phyloP scores from a whole-genome alignment of 2,888 invertebrate species.

The Sepioteuthis lessoniana region DNA sequence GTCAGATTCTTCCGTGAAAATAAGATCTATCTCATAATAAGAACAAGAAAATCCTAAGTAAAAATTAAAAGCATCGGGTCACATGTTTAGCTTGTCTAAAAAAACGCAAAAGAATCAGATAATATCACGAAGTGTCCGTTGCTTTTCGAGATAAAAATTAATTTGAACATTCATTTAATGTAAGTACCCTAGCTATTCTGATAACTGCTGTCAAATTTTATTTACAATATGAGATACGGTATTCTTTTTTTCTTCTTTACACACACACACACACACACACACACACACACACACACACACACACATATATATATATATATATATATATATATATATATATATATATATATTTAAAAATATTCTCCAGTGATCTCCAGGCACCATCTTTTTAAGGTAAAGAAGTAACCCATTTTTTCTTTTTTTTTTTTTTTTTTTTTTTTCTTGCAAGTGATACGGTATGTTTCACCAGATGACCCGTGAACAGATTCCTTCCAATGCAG shows the following conservation, averaged over 20 bases:
- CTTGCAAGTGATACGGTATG: not conserved
- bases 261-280: too few species aligned
- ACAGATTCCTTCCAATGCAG: not conserved
- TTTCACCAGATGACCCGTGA: not conserved
- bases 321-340: not conserved
- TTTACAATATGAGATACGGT: not conserved
- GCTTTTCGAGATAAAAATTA: not conserved
- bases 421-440: not conserved
- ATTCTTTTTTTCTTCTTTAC: not conserved
- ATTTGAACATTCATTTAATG: not conserved
- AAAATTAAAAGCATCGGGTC: not conserved
- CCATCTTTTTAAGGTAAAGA: not conserved
- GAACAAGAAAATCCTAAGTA: too few species aligned
- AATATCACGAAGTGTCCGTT: not conserved
- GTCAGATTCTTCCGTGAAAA: too few species aligned
- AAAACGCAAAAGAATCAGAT: not conserved
- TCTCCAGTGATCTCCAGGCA: not conserved
- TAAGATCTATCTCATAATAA: too few species aligned
- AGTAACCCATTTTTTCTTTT: not conserved
- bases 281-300: too few species aligned
- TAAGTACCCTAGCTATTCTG: not conserved
- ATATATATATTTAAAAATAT: not conserved
- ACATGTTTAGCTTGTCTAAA: not conserved
- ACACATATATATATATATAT: too few species aligned
- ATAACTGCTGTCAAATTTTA: not conserved